A percentile compares a stretch with the other conserved stretches of the same genome.
These are phyloP conservation scores for Podarcis raffonei DNA, from an alignment of 2,113 vertebrate genomes.

Conservation along the genomic window DNA sequence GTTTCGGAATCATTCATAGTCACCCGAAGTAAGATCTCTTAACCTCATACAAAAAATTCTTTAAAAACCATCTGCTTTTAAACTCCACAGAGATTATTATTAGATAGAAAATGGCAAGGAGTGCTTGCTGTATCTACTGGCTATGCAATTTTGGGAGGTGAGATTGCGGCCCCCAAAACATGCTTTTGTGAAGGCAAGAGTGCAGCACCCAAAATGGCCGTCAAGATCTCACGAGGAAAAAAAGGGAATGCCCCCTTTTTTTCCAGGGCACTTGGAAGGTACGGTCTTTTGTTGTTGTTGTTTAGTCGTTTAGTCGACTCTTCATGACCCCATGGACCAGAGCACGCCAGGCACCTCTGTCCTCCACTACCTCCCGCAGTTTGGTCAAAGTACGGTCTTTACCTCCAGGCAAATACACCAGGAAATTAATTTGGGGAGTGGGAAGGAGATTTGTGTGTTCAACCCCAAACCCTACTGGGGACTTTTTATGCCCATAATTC, in stretches of 20 bases:
- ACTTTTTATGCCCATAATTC: not conserved
- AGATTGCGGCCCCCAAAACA: no score
- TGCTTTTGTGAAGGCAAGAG: no score
- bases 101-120: slow-evolving; percentile 3
- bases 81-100: fast-evolving
- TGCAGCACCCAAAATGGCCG: no score
- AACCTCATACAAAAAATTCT: not conserved
- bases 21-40: slow-evolving; percentile 39
- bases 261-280: no score
- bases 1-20: slow-evolving; percentile 34
- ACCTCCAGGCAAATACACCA: not conserved
- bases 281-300: no score
- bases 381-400: not conserved
- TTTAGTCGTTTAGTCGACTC: no score
- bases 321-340: no score
- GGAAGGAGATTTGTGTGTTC: not conserved
- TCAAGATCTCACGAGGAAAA: no score
- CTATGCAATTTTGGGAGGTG: not conserved
- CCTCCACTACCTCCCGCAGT: no score
- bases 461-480: not conserved
- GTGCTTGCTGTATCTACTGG: not conserved
- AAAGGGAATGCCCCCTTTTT: no score
- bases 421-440: not conserved
- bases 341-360: no score
- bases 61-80: slow-evolving; percentile 27